Evolutionary conservation across 1,140 invertebrate species (phyloP), one percentile per base, ranked within the genome.

Genomic region (Drosophila pandora): DNA sequence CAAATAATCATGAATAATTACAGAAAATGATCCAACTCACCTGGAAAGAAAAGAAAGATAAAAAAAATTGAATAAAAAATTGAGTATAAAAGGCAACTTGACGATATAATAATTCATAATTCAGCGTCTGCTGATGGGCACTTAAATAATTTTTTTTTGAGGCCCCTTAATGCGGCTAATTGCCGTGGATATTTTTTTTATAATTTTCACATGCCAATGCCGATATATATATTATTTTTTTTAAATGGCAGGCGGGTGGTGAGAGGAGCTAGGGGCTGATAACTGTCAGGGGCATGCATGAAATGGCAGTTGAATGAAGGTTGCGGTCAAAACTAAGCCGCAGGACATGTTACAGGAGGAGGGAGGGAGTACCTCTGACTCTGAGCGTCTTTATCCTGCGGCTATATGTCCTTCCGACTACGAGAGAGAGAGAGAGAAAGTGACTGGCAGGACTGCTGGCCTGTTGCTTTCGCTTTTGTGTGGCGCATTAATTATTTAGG

Each of bases 401-500:
- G 72, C 76, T 41, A 43, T 12, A 13, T 43, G 61, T 47, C 60
- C 59, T 52, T 65, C 22, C 17, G 17, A 17, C 17, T 17, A 1
- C 17, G 17, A 17, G 17, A 0, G 17, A 17, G 17, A 17, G 17
- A 17, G 17, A 17, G 17, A 17, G 17, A 17, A n/a, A n/a, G 17
- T 17, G 17, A 17, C 17, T 37, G 37, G 41, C 53, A 9, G 21
- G 48, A 1, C 43, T 23, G 60, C 54, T 60, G 65, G 62, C 65
- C 74, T 83, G 61, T 77, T 84, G 77, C 72, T 69, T 61, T 77
- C 85, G 77, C 67, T 69, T 83, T 69, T 47, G 41, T 76, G 62
- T 64, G 53, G 53, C 55, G 39, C 60, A 80, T 84, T 84, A 72
- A 80, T 85, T 84, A 84, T 84, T 84, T 80, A 76, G 79, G 60